Conservation (phyloP, 30 jellyfish, hydroid and myxozoan genomes). For the Pseudorhiza aurosa region DNA sequence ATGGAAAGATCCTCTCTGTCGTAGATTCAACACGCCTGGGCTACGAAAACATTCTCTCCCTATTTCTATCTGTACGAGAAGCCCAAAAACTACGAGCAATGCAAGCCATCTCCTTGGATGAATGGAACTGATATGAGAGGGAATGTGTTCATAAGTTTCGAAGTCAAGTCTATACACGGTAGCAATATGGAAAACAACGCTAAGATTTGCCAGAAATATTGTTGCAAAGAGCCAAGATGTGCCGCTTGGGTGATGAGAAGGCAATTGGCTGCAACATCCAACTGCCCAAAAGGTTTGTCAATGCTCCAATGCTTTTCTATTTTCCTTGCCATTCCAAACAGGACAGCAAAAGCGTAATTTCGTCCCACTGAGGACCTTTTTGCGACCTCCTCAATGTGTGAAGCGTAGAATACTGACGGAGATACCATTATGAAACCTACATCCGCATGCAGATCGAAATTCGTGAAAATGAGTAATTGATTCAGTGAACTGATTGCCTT, state of each 20-base stretch:
- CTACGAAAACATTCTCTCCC: slow-evolving; percentile 94
- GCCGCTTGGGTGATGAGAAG: slow-evolving; percentile 97
- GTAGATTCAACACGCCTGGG: slow-evolving; percentile 98
- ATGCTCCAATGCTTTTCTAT: no score
- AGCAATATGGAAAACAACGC: slow-evolving; percentile 98
- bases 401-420: no score
- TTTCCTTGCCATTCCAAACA: neutral
- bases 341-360: no score
- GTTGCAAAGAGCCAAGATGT: slow-evolving; percentile 98
- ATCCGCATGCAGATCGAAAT: no score
- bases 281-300: slow-evolving; percentile 86
- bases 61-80: slow-evolving; percentile 94
- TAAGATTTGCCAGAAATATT: slow-evolving; percentile 93
- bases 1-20: no score
- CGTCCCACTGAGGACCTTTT: no score
- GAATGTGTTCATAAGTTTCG: slow-evolving; percentile 94
- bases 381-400: no score
- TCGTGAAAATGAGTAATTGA: no score
- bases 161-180: slow-evolving; percentile 95
- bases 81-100: slow-evolving; percentile 94
- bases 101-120: slow-evolving; percentile 98
- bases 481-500: no score
- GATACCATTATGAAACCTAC: no score
- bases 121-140: slow-evolving; percentile 97
- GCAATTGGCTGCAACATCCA: slow-evolving; percentile 88